A percentile compares a stretch with the other conserved stretches of the same genome.
These are phyloP conservation scores for Labeo calbasu DNA, from an alignment of 2,797 vertebrate genomes.

Conservation along the genomic window DNA sequence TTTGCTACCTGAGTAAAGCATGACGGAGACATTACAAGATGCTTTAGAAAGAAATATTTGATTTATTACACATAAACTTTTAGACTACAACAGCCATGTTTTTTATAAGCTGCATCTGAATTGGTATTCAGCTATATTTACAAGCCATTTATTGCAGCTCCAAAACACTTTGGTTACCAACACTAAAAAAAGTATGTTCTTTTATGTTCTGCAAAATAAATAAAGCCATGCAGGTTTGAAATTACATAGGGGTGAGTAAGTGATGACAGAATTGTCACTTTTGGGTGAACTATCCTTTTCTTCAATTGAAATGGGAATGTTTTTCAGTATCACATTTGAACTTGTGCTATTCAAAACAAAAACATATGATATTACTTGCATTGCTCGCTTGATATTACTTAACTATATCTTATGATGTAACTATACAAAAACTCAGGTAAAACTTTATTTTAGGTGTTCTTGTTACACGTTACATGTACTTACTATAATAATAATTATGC, in stretches of 20 bases:
- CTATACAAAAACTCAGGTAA: too few relatives aligned
- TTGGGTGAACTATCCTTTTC: not conserved
- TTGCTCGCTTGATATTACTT: not conserved
- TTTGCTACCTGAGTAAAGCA: not conserved
- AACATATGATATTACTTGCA: not conserved
- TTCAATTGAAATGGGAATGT: too few relatives aligned
- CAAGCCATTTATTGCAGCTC: not conserved
- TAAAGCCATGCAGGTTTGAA: too few relatives aligned
- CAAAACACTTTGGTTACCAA: not conserved
- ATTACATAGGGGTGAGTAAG: too few relatives aligned
- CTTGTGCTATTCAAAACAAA: not conserved
- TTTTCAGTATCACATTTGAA: not conserved
- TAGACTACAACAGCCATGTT: not conserved
- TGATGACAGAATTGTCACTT: too few relatives aligned
- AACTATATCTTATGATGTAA: not conserved
- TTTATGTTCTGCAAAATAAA: not conserved
- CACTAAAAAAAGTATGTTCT: too few relatives aligned
- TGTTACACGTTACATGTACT: too few relatives aligned
- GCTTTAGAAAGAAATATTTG: not conserved
- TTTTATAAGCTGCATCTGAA: not conserved
- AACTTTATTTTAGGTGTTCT: too few relatives aligned
- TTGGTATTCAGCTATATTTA: not conserved
- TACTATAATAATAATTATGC: too few relatives aligned
- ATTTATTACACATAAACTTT: not conserved
- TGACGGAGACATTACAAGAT: not conserved